Percentiles rank a stretch among this genome's conserved stretches.
phyloP scores from a whole-genome alignment of 2,888 invertebrate species.

The Cantharis nigra region DNA sequence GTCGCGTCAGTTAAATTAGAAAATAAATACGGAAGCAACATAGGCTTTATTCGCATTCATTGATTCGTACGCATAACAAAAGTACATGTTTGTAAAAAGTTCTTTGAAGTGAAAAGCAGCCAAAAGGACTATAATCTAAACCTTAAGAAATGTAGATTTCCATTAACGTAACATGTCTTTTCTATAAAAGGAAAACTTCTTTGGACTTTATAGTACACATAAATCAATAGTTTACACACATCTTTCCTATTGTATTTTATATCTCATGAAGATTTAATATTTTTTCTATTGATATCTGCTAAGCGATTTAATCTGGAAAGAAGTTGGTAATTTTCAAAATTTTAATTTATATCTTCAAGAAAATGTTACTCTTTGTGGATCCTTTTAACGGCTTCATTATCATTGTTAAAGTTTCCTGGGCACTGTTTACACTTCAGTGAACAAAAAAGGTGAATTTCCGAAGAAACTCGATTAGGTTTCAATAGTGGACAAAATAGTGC shows the following conservation, averaged over 20 bases:
- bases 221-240: neutral
- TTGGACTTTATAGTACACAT: neutral
- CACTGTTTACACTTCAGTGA: neutral
- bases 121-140: constrained; percentile 8
- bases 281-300: neutral
- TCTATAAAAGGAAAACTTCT: constrained; percentile 7
- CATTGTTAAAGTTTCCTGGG: neutral
- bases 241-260: neutral
- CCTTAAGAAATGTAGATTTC: constrained; percentile 7
- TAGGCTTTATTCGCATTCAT: neutral
- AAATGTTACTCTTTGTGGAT: neutral
- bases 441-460: neutral
- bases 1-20: neutral
- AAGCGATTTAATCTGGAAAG: neutral
- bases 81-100: constrained; percentile 1
- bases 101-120: constrained; percentile 2
- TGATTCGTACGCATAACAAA: neutral
- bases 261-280: neutral
- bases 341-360: neutral
- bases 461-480: neutral
- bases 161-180: constrained; percentile 9
- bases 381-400: constrained; percentile 1
- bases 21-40: neutral
- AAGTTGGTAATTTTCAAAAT: neutral
- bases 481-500: neutral